Evolutionary conservation across 2,888 invertebrate species (phyloP).

Genomic region (Congeria kusceri): DNA sequence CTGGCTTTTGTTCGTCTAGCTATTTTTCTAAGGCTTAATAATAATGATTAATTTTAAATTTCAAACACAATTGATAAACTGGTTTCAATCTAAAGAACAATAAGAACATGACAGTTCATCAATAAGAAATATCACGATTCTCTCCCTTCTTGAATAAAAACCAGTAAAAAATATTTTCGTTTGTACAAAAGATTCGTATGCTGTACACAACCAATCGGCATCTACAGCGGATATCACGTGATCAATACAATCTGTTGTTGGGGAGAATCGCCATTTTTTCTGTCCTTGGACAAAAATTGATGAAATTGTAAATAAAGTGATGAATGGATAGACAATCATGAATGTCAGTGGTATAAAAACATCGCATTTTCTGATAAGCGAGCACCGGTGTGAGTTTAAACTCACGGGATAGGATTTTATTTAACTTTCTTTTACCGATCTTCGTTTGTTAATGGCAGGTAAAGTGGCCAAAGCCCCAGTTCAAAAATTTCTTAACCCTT

Average conservation of each 20-base stretch:
- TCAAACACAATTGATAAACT: too few relatives aligned
- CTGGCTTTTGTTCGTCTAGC: too few relatives aligned
- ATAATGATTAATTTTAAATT: too few relatives aligned
- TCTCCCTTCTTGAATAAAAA: background rate
- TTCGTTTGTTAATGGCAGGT: conserved; percentile 67
- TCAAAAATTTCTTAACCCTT: conserved; percentile 76
- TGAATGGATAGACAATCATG: background rate
- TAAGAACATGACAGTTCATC: too few relatives aligned
- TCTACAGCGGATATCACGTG: conserved; percentile 76
- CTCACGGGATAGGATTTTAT: too few relatives aligned
- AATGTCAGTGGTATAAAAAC: background rate
- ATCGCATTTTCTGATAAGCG: background rate
- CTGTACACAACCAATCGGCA: conserved; percentile 54
- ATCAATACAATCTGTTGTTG: conserved; percentile 83
- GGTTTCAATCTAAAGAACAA: too few relatives aligned
- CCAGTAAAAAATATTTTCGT: conserved; percentile 3
- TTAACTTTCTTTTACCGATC: too few relatives aligned
- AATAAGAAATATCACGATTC: too few relatives aligned
- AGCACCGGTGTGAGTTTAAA: too few relatives aligned
- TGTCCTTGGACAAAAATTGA: conserved; percentile 52
- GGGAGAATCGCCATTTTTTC: conserved; percentile 81
- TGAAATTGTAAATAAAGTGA: conserved; percentile 1
- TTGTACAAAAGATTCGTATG: background rate
- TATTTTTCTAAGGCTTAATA: too few relatives aligned
- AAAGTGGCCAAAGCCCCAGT: conserved; percentile 79